Evolutionary conservation across 2,113 vertebrate genomes (phyloP).

Genomic region (Isichthys henryi): DNA sequence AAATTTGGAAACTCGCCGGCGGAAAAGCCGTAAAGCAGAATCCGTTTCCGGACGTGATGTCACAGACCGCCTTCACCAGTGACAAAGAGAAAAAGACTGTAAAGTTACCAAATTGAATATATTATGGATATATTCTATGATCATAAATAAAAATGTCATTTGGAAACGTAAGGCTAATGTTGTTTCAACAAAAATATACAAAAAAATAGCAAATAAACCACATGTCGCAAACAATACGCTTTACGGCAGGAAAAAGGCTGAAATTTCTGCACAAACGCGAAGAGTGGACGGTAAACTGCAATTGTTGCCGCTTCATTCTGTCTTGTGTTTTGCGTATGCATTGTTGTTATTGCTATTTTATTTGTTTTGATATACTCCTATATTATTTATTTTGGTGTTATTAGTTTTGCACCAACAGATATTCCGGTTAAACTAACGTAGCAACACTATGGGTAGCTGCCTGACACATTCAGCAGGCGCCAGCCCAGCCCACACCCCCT

Average conservation of each 20-base stretch:
- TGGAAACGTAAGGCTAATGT: not conserved
- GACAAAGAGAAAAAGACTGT: not conserved
- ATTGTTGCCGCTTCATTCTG: not conserved
- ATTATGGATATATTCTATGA: not conserved
- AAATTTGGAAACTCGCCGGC: constrained; percentile 9
- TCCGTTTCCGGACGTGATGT: constrained; percentile 12
- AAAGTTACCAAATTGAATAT: not conserved
- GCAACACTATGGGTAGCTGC: not conserved
- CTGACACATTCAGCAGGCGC: not conserved
- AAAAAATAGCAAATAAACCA: not conserved
- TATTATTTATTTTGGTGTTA: not conserved
- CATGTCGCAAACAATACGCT: not conserved
- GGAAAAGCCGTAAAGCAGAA: constrained; percentile 24
- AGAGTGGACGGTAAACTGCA: not conserved
- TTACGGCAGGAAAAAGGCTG: not conserved
- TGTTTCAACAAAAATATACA: too few species aligned
- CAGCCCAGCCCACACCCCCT: not conserved
- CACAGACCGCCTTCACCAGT: not conserved
- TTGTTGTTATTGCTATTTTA: not conserved
- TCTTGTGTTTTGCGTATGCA: not conserved
- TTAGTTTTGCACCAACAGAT: not conserved
- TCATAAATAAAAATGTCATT: not conserved
- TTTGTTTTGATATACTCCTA: not conserved
- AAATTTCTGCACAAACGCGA: not conserved
- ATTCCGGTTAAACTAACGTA: not conserved